A percentile compares a stretch with the other conserved stretches of the same genome.
Evolutionary conservation across 2,888 invertebrate genomes (phyloP).

Genomic region (Hipparchia semele): DNA sequence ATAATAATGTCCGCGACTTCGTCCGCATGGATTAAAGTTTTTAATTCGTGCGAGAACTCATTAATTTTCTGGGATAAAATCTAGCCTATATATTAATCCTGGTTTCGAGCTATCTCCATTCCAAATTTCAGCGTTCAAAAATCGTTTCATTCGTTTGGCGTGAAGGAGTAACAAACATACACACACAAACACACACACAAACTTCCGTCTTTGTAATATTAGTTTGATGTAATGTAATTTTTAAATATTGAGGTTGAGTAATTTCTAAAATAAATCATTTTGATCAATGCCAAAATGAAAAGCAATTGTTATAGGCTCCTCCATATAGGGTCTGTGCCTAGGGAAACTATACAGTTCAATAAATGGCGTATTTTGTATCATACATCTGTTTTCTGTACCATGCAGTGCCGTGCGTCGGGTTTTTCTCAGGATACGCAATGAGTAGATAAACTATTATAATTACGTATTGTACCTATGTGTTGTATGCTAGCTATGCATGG

Average conservation of each 20-base stretch:
- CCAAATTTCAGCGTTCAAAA: too few relatives aligned
- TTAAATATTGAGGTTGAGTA: neutral
- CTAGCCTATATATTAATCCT: too few relatives aligned
- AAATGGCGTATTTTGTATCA: conserved; percentile 8
- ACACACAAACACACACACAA: too few relatives aligned
- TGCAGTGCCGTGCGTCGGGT: conserved; percentile 17
- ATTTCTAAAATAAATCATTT: neutral
- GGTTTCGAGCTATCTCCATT: too few relatives aligned
- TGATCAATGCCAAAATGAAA: neutral
- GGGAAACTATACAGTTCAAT: neutral
- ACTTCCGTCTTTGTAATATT: too few relatives aligned
- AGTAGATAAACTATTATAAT: neutral
- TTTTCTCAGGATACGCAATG: conserved; percentile 5
- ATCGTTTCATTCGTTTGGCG: too few relatives aligned
- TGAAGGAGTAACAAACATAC: too few relatives aligned
- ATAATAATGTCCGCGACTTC: too few relatives aligned
- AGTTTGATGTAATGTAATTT: neutral
- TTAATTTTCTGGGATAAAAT: too few relatives aligned
- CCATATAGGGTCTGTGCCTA: too few relatives aligned
- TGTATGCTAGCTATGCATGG: neutral
- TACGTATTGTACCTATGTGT: neutral
- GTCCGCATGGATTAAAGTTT: too few relatives aligned
- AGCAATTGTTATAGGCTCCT: neutral
- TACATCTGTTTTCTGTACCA: conserved; percentile 17
- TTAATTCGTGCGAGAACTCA: too few relatives aligned